These are phyloP conservation scores for Coturnix japonica DNA, from an alignment of 2,113 vertebrate species.

Conservation along the genomic window DNA sequence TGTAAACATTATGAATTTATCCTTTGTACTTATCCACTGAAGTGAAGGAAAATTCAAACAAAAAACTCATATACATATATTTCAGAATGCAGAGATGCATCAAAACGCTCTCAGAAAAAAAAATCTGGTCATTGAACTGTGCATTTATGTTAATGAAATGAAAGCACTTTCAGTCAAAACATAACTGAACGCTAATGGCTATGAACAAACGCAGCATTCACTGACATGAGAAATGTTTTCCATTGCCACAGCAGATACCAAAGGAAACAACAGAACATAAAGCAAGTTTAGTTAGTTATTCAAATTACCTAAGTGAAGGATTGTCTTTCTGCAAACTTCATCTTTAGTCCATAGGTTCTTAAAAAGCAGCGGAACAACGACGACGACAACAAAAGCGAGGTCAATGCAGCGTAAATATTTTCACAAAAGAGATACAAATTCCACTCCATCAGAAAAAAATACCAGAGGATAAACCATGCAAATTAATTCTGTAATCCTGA, in stretches of 20 bases:
- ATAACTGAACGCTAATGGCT: neutral
- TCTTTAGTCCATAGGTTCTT: constrained; percentile 40
- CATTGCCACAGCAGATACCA: neutral
- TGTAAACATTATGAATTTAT: neutral
- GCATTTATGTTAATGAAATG: neutral
- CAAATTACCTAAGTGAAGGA: constrained; percentile 53
- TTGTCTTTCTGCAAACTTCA: constrained; percentile 43
- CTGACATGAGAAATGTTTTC: neutral
- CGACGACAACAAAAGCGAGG: neutral
- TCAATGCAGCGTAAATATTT: constrained; percentile 7
- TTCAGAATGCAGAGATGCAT: neutral
- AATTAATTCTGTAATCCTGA: constrained; percentile 71
- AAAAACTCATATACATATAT: neutral
- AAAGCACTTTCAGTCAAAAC: constrained; percentile 18
- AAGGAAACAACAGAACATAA: constrained; percentile 17
- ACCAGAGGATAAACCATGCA: constrained; percentile 38
- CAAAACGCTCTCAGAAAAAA: neutral
- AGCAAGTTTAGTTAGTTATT: constrained; percentile 7
- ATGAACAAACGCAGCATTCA: neutral
- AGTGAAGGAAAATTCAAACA: neutral
- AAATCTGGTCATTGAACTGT: neutral
- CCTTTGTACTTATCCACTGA: neutral
- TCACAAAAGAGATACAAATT: constrained; percentile 22
- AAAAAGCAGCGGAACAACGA: constrained; percentile 7
- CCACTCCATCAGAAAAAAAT: constrained; percentile 15